Evolutionary conservation across 2,797 vertebrate genomes (phyloP), one percentile per base, ranked within the genome.

Genomic region (Neoniphon sammara): DNA sequence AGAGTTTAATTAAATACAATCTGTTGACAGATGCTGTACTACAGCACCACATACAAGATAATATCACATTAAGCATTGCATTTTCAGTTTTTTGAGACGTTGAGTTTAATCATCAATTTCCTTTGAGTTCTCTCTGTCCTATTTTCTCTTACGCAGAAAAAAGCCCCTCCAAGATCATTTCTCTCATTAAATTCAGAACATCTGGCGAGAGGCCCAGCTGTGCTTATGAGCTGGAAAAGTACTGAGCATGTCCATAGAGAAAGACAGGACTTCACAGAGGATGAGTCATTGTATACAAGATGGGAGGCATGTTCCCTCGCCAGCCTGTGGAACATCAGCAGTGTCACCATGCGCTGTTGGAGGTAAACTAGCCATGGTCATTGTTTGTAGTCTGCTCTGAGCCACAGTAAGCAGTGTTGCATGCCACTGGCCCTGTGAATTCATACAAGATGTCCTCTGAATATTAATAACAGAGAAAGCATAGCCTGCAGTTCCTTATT

Each of bases 281-380:
- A 90, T 92, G 90, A 93, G 75, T 93, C 90, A 92, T 56, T 84
- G 87, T 87, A 90, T 91, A 91, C 88, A 91, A 90, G 83, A 89
- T 75, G 77, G 81, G 87, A 88, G 80, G 88, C 85, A 86, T 85
- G 86, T 87, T 82, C 84, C 74, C 77, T 73, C 39, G 11, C 86
- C 83, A 86, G 88, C 80, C 85, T 87, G 87, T 63, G 69, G 75
- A 87, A 81, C 85, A 91, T 91, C 91, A 85, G 84, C 80, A 84
- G 25, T 88, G 83, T 86, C 90, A 87, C 85, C 88, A 81, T 73
- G 84, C 85, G 23, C 80, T 77, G 84, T 76, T 88, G 89, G 87
- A 49, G 70, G 77, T 85, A 76, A 89, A 91, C 87, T 81, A 81
- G 80, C 77, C 69, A 14, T 73, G 84, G 78, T 78, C 75, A 27